phyloP scores from a whole-genome alignment of 2,797 vertebrate species.

The Ctenopoma multispine region DNA sequence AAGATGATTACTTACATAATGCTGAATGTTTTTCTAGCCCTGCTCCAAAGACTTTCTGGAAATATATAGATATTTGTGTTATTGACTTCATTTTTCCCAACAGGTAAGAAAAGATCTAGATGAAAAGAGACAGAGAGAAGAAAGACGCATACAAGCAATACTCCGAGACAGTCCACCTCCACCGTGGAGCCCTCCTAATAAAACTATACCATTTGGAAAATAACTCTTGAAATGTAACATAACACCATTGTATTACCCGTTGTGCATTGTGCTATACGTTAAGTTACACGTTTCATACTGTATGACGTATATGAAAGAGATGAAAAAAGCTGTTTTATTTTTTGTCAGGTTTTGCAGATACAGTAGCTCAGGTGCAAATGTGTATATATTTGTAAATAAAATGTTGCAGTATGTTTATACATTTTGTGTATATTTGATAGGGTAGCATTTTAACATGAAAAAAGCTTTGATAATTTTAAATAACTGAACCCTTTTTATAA shows the following conservation, averaged over 20 bases:
- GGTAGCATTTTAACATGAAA: background rate
- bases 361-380: background rate
- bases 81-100: slow-evolving; percentile 29
- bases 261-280: slow-evolving; percentile 2
- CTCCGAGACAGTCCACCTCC: slow-evolving; percentile 79
- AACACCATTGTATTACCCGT: too few relatives aligned
- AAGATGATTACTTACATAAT: background rate
- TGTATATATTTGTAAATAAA: background rate
- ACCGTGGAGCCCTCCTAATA: slow-evolving; percentile 94
- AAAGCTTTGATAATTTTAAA: background rate
- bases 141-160: slow-evolving; percentile 81
- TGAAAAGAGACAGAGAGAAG: slow-evolving; percentile 83
- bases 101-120: slow-evolving; percentile 89
- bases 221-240: slow-evolving; percentile 58
- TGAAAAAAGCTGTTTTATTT: too few relatives aligned
- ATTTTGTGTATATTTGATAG: background rate
- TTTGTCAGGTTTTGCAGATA: background rate
- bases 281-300: background rate
- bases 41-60: background rate
- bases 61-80: background rate
- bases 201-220: slow-evolving; percentile 85
- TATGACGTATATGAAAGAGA: too few relatives aligned
- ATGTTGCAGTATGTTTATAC: background rate
- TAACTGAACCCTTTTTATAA: slow-evolving; percentile 3
- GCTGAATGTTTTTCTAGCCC: background rate